These are phyloP conservation scores for Drosophila melanica DNA, from an alignment of 1,140 invertebrate genomes.

Conservation along the genomic window DNA sequence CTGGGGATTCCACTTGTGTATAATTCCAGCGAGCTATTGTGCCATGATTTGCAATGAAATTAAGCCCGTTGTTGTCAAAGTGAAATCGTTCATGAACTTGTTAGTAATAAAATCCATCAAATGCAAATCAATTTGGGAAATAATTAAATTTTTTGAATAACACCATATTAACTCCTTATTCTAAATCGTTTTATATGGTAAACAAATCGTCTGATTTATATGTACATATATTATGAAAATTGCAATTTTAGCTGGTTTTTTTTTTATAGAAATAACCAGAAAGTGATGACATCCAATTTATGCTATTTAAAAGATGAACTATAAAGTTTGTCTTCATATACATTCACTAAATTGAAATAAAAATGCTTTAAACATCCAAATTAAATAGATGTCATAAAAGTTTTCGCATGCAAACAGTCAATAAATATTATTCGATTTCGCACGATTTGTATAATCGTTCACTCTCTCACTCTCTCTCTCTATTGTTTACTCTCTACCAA, in stretches of 20 bases:
- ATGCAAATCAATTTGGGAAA: conserved; percentile 20
- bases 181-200: background rate
- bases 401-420: background rate
- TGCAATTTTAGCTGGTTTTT: background rate
- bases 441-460: conserved; percentile 7
- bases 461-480: conserved; percentile 1
- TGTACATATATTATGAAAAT: conserved; percentile 3
- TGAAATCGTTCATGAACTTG: conserved; percentile 45
- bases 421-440: conserved; percentile 7
- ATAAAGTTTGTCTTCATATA: background rate
- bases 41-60: conserved; percentile 26
- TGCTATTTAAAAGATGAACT: background rate
- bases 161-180: background rate
- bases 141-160: conserved; percentile 19
- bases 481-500: background rate
- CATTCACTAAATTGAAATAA: background rate
- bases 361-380: background rate
- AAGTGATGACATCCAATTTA: background rate
- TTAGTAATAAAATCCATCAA: conserved; percentile 7
- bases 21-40: conserved; percentile 14
- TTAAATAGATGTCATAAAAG: conserved; percentile 1
- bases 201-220: conserved; percentile 1
- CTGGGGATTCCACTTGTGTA: conserved; percentile 30
- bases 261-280: background rate
- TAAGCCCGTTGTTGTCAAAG: conserved; percentile 16